A percentile compares a stretch with the other conserved stretches of the same genome.
Conservation (phyloP, 2,888 invertebrate species). For the Nyleta sp. region DNA sequence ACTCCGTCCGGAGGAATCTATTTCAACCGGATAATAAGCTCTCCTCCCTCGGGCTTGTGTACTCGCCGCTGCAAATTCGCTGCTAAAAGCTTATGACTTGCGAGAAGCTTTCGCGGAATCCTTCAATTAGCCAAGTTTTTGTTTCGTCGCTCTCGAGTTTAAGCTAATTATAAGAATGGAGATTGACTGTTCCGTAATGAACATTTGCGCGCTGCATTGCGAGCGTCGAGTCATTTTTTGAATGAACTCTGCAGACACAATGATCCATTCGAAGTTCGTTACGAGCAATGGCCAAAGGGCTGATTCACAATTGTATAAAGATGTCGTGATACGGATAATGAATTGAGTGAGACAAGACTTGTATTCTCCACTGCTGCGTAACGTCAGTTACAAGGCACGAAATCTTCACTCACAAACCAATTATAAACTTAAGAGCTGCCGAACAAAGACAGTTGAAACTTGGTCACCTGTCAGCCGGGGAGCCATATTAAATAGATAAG, state of each 20-base stretch:
- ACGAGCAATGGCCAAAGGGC: slow-evolving; percentile 5
- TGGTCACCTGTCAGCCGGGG: slow-evolving; percentile 25
- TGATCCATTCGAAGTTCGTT: slow-evolving; percentile 19
- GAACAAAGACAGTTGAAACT: slow-evolving; percentile 46
- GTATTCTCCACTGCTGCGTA: slow-evolving; percentile 11
- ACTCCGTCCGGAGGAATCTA: too few relatives aligned
- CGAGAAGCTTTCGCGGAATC: background rate
- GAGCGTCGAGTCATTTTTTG: slow-evolving; percentile 22
- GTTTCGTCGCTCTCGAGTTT: background rate
- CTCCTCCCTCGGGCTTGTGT: too few relatives aligned
- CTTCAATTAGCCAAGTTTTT: slow-evolving; percentile 17
- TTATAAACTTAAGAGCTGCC: slow-evolving; percentile 49
- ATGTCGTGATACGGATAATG: slow-evolving; percentile 35
- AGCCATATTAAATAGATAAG: slow-evolving; percentile 28
- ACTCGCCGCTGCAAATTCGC: too few relatives aligned
- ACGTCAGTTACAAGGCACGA: slow-evolving; percentile 46
- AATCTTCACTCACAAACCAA: slow-evolving; percentile 44
- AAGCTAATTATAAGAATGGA: slow-evolving; percentile 24
- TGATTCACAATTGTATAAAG: slow-evolving; percentile 40
- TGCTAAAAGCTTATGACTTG: slow-evolving; percentile 20
- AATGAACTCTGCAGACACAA: slow-evolving; percentile 8
- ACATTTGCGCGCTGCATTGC: background rate
- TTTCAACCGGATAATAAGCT: too few relatives aligned
- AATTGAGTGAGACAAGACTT: slow-evolving; percentile 25
- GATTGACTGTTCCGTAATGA: slow-evolving; percentile 27